phyloP scores from a whole-genome alignment of 2,888 invertebrate species.

The Eupithecia pulchellata region DNA sequence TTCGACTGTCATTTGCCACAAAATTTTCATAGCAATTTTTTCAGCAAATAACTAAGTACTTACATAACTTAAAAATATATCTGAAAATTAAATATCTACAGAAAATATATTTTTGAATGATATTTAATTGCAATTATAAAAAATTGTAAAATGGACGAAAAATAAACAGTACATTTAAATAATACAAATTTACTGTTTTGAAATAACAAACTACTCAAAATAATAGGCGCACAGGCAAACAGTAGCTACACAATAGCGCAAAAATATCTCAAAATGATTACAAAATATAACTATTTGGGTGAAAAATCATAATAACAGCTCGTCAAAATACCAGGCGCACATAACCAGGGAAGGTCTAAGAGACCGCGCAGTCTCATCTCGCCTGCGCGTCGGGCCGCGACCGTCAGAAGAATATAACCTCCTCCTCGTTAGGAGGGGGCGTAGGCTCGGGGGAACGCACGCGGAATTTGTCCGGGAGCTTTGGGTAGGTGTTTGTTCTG shows the following conservation, averaged over 20 bases:
- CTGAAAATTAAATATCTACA: neutral
- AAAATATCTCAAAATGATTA: neutral
- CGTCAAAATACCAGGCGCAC: slow-evolving; percentile 8
- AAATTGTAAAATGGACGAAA: neutral
- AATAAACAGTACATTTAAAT: neutral
- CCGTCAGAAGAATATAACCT: slow-evolving; percentile 90
- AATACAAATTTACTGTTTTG: neutral
- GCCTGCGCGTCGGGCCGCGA: slow-evolving; percentile 53
- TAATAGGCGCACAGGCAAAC: neutral
- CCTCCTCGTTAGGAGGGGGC: slow-evolving; percentile 74
- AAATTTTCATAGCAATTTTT: neutral
- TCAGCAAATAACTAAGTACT: neutral
- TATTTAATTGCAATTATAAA: too few species aligned
- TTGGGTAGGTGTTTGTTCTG: slow-evolving; percentile 90
- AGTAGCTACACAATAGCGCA: neutral
- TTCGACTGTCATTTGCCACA: too few species aligned
- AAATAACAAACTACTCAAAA: neutral
- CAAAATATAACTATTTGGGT: neutral
- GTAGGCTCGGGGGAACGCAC: slow-evolving; percentile 82
- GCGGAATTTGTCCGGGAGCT: slow-evolving; percentile 89
- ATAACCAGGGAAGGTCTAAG: slow-evolving; percentile 60
- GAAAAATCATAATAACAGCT: slow-evolving; percentile 25
- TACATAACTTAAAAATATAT: neutral
- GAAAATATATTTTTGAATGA: neutral
- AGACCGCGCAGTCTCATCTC: slow-evolving; percentile 78